These are phyloP conservation scores for Plecturocebus donacophilus DNA, from an alignment of 2,113 vertebrate species.

Conservation along the genomic window DNA sequence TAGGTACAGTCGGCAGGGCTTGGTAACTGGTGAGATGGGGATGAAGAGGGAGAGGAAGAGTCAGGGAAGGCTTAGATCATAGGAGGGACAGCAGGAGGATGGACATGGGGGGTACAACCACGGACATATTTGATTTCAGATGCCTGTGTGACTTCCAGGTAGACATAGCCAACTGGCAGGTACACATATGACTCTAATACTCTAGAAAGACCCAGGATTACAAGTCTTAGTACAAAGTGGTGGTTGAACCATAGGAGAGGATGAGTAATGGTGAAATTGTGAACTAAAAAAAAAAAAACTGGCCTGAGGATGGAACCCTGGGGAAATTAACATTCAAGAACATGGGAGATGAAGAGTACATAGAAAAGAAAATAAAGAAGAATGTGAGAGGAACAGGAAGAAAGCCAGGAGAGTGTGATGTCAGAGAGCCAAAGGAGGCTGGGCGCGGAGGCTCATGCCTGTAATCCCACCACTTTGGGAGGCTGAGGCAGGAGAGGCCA, in stretches of 20 bases:
- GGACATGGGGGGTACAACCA: accelerated
- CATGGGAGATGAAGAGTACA: not conserved
- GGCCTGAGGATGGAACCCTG: not conserved
- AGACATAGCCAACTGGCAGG: not conserved
- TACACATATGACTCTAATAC: not conserved
- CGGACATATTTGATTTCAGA: not conserved
- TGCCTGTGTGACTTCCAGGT: not conserved
- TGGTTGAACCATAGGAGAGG: not conserved
- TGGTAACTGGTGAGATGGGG: not conserved
- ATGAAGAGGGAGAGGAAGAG: not conserved
- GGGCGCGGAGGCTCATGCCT: too few species aligned
- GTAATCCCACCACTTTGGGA: too few species aligned
- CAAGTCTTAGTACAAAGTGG: not conserved
- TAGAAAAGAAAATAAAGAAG: not conserved
- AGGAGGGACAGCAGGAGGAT: not conserved
- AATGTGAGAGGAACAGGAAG: not conserved
- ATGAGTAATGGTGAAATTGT: not conserved
- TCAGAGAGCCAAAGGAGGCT: not conserved
- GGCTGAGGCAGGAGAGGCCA: too few species aligned
- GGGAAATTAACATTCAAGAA: not conserved
- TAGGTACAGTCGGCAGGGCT: not conserved
- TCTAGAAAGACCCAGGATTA: not conserved
- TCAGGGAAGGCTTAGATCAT: not conserved
- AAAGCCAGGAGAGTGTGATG: not conserved
- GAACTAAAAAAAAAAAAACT: not conserved